Conservation (phyloP, 2,888 invertebrate species). For the Synergus laeviventris region DNA sequence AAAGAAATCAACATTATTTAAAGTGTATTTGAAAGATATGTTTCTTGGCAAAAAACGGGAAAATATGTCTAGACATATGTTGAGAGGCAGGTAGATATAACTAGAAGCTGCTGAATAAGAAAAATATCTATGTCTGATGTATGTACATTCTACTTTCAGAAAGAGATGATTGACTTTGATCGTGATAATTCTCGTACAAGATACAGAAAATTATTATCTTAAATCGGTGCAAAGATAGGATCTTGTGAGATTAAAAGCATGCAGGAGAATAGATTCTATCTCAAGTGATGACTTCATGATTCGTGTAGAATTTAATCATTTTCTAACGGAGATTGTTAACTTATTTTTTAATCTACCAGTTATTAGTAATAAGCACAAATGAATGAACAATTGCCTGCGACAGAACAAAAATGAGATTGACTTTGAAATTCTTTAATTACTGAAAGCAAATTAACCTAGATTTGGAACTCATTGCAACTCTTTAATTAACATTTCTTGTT, state of each 20-base stretch:
- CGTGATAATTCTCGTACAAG: conserved; percentile 14
- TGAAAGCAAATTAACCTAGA: too few relatives aligned
- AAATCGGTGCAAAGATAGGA: conserved; percentile 16
- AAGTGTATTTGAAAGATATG: neutral
- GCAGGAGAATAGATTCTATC: neutral
- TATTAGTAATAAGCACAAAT: neutral
- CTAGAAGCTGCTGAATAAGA: neutral
- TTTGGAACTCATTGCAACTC: too few relatives aligned
- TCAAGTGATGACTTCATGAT: conserved; percentile 7
- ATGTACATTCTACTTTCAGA: conserved; percentile 2
- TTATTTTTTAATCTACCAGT: neutral
- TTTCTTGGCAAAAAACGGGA: neutral
- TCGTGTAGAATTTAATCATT: neutral
- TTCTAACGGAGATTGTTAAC: neutral
- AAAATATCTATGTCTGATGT: neutral
- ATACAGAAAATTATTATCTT: conserved; percentile 16
- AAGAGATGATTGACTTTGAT: conserved; percentile 16
- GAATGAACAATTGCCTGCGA: too few relatives aligned
- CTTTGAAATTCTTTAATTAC: too few relatives aligned
- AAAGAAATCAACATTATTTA: neutral
- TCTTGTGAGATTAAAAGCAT: neutral
- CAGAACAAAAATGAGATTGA: too few relatives aligned
- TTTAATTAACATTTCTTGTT: too few relatives aligned
- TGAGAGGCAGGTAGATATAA: conserved; percentile 3
- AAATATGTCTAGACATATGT: neutral